Percentiles rank a stretch among this genome's conserved stretches.
These are phyloP conservation scores for Nannospalax galili DNA, from an alignment of 2,113 vertebrate species.

Conservation along the genomic window DNA sequence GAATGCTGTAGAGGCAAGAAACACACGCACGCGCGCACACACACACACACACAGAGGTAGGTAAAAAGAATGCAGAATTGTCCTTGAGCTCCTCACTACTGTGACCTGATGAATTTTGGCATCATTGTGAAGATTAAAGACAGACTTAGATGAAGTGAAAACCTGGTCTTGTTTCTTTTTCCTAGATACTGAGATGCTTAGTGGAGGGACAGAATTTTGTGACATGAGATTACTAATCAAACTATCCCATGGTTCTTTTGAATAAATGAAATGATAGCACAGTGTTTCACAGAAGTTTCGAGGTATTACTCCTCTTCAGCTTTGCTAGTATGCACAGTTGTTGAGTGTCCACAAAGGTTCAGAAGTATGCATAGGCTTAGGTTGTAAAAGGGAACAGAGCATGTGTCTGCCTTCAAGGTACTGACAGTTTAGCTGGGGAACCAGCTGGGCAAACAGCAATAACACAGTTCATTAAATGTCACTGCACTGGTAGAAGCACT, in stretches of 20 bases:
- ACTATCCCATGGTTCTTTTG: background rate
- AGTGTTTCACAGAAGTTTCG: background rate
- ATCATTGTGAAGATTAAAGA: background rate
- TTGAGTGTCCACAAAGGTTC: background rate
- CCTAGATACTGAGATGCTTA: background rate
- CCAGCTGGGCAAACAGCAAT: background rate
- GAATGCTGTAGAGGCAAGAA: background rate
- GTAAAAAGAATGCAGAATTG: background rate
- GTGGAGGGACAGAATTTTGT: background rate
- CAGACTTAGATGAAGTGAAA: slow-evolving; percentile 7
- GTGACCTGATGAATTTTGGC: background rate
- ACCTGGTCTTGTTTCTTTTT: background rate
- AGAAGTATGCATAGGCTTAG: background rate
- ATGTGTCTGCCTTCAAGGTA: background rate
- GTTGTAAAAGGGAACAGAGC: background rate
- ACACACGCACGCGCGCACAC: background rate
- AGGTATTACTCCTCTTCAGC: background rate
- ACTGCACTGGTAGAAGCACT: background rate
- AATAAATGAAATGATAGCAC: background rate
- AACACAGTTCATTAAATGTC: background rate
- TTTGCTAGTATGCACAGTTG: background rate
- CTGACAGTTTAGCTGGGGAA: background rate
- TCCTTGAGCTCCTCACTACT: background rate
- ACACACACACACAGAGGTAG: background rate
- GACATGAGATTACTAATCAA: background rate